These are phyloP conservation scores for Geopemphigus sp. DNA, from an alignment of 1,140 invertebrate genomes.

Conservation along the genomic window DNA sequence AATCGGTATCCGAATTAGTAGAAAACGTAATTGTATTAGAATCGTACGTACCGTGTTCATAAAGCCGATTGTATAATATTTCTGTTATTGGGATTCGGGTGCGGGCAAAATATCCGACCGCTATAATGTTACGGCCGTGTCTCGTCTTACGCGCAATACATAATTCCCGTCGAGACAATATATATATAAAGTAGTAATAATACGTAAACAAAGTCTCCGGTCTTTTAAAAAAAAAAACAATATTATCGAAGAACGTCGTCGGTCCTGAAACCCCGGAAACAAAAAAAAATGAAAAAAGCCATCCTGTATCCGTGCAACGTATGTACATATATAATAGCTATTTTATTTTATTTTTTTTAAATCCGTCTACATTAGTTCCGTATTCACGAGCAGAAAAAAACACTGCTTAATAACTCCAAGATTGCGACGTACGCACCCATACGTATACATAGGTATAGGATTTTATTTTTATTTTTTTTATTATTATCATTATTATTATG, in stretches of 20 bases:
- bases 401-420: not conserved
- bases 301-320: not conserved
- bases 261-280: not conserved
- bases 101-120: no score
- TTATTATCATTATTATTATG: not conserved
- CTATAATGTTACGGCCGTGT: no score
- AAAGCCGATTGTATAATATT: no score
- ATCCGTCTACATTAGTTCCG: not conserved
- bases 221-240: no score
- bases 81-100: no score
- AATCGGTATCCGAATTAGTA: not conserved
- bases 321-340: not conserved
- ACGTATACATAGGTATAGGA: not conserved
- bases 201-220: no score
- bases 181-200: no score
- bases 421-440: not conserved
- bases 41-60: no score
- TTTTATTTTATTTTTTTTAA: not conserved
- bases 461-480: no score
- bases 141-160: no score
- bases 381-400: not conserved
- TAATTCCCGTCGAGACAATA: no score
- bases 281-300: not conserved
- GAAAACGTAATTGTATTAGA: not conserved
- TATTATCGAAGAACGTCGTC: not conserved